phyloP scores from a whole-genome alignment of 2,113 vertebrate species.

The Chaenocephalus aceratus region DNA sequence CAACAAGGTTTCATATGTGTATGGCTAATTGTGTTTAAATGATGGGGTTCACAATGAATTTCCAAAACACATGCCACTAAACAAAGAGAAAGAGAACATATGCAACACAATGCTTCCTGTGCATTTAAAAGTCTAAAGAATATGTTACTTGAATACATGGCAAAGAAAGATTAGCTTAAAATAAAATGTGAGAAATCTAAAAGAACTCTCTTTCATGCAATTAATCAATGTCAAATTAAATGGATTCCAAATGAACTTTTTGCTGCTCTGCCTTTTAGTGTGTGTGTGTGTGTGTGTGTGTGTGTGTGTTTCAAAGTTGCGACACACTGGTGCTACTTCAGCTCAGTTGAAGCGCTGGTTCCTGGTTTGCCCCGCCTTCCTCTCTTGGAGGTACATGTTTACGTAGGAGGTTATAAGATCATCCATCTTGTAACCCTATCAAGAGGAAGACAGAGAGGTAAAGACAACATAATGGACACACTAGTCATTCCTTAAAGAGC shows the following conservation, averaged over 20 bases:
- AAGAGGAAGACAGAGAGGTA: constrained; percentile 40
- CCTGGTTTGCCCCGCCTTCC: constrained; percentile 78
- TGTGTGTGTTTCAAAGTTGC: background rate
- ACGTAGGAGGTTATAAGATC: constrained; percentile 95
- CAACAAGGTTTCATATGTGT: background rate
- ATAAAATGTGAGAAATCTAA: constrained; percentile 37
- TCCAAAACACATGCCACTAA: background rate
- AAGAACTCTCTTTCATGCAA: constrained; percentile 3
- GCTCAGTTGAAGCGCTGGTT: constrained; percentile 67
- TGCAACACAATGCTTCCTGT: background rate
- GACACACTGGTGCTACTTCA: background rate
- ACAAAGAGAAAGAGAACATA: background rate
- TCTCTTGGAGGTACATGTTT: constrained; percentile 84
- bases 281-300: background rate
- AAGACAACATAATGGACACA: background rate
- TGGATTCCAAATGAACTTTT: background rate
- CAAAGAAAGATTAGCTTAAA: constrained; percentile 25
- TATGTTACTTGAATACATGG: background rate
- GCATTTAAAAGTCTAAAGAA: background rate
- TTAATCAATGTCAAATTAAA: constrained; percentile 19
- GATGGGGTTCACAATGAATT: background rate
- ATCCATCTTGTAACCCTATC: constrained; percentile 98
- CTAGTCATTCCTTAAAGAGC: background rate
- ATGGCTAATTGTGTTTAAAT: background rate
- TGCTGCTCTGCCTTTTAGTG: background rate